Conservation (phyloP, 2,888 invertebrate genomes). For the Cylindroiulus punctatus region DNA sequence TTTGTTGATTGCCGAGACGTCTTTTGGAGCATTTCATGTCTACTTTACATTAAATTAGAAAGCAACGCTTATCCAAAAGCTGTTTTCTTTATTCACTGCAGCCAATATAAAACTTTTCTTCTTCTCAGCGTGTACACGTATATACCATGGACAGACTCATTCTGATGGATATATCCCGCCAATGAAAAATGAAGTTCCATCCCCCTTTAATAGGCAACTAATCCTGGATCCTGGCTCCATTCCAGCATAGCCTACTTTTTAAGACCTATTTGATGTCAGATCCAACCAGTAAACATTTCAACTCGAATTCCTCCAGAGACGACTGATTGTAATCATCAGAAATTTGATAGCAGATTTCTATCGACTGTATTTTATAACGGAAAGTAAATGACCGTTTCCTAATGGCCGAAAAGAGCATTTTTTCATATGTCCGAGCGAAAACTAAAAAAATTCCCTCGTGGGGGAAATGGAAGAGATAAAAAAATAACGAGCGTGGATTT, state of each 20-base stretch:
- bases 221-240: not conserved
- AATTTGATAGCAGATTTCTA: slow-evolving; percentile 52
- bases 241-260: slow-evolving; percentile 30
- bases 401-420: slow-evolving; percentile 5
- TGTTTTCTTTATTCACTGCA: not conserved
- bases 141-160: not conserved
- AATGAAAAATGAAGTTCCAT: slow-evolving; percentile 23
- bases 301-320: slow-evolving; percentile 49
- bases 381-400: slow-evolving; percentile 51
- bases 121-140: not conserved
- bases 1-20: slow-evolving; percentile 22
- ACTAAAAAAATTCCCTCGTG: not conserved
- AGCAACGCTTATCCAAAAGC: slow-evolving; percentile 25
- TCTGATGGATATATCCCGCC: slow-evolving; percentile 20
- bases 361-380: slow-evolving; percentile 48
- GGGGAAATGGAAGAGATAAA: not conserved
- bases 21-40: not conserved
- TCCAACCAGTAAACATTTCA: slow-evolving; percentile 52
- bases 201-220: slow-evolving; percentile 42
- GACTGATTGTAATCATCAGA: slow-evolving; percentile 48
- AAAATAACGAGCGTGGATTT: slow-evolving; percentile 19
- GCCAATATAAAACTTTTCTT: not conserved
- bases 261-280: slow-evolving; percentile 45
- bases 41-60: slow-evolving; percentile 34
- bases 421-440: not conserved